phyloP scores from a whole-genome alignment of 2,797 vertebrate species.

The Falco cherrug region DNA sequence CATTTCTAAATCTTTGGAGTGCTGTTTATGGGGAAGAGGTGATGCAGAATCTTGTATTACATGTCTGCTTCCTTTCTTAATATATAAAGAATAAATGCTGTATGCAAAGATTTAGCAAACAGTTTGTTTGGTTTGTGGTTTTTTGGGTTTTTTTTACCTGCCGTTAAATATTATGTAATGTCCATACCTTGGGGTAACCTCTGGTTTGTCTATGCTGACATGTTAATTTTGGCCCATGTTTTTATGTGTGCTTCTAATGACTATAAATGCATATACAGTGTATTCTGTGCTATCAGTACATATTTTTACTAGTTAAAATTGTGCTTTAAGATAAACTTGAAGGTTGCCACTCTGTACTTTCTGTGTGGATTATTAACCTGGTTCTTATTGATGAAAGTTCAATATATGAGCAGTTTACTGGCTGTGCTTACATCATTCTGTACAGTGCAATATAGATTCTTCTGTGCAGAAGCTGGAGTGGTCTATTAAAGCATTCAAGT shows the following conservation, averaged over 20 bases:
- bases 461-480: neutral
- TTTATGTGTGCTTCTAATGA: neutral
- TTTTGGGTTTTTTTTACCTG: neutral
- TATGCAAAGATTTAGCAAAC: neutral
- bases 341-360: neutral
- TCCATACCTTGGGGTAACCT: neutral
- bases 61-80: neutral
- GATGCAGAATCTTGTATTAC: neutral
- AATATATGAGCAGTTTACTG: neutral
- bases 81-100: neutral
- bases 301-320: neutral
- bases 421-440: neutral
- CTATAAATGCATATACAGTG: neutral
- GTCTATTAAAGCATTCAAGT: neutral
- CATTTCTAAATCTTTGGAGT: neutral
- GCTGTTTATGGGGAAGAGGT: neutral
- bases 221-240: neutral
- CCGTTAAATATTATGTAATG: neutral
- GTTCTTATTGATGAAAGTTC: neutral
- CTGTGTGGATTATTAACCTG: neutral
- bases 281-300: neutral
- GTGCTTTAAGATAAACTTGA: neutral
- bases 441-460: neutral
- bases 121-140: no score
- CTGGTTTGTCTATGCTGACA: neutral